Evolutionary conservation across 1,140 invertebrate species (phyloP).

Genomic region (Araneus ventricosus): DNA sequence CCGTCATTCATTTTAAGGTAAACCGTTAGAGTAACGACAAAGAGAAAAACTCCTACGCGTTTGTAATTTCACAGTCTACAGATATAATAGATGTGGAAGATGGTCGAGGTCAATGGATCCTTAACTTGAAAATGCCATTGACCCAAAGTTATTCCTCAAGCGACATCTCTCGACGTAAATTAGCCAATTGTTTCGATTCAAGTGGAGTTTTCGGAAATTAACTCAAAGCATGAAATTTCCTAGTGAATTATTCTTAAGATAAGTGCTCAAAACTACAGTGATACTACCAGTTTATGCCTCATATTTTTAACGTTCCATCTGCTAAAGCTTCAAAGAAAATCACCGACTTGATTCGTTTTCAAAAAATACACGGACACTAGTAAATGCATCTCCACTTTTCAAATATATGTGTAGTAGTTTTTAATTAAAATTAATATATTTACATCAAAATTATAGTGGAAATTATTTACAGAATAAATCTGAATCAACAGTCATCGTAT

Average conservation of each 20-base stretch:
- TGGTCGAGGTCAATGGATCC: not conserved
- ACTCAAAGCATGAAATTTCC: not conserved
- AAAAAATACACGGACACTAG: too few species aligned
- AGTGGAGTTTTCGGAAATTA: not conserved
- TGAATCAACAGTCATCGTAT: too few species aligned
- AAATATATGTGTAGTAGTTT: too few species aligned
- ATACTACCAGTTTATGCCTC: too few species aligned
- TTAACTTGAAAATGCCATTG: constrained; percentile 3
- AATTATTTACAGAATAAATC: too few species aligned
- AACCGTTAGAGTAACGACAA: not conserved
- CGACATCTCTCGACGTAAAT: not conserved
- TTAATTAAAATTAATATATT: too few species aligned
- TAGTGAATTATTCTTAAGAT: not conserved
- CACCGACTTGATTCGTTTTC: too few species aligned
- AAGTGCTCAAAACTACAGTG: too few species aligned
- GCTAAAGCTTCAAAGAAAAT: too few species aligned
- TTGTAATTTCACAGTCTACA: not conserved
- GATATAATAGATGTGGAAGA: not conserved
- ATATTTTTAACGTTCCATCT: too few species aligned
- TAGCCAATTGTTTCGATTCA: constrained; percentile 7
- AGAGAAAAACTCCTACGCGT: not conserved
- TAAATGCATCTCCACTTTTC: too few species aligned
- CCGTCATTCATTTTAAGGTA: not conserved
- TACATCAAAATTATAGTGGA: too few species aligned
- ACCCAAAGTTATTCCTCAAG: not conserved